Evolutionary conservation across 2,888 invertebrate species (phyloP), one percentile per base, ranked within the genome.

Genomic region (Lordiphosa fenestrarum): DNA sequence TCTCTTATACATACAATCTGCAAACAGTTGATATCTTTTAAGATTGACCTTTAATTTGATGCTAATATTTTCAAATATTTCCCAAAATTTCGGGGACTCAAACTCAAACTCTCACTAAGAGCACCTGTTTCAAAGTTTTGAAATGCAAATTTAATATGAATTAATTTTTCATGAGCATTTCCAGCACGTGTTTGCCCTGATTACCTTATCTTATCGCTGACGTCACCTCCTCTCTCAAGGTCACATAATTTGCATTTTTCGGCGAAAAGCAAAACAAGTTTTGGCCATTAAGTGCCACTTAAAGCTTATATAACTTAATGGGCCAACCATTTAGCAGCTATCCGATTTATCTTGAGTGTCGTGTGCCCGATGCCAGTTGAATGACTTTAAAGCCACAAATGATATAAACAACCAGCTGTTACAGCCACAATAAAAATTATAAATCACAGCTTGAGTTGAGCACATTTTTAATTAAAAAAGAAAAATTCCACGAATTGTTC

Each of bases 381-480:
- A 60, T 54, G 63, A 69, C 59, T 42, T 30, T 48, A 52, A 15
- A 36, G 54, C 42, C 6, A 30, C 25, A 51, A 19, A 15, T 10
- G 10, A 33, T n/a, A 10, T 33, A 47, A 42, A 53, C 21, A 53
- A 42, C 41, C 63, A 38, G 41, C 33, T 64, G 57, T 64, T 48
- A 57, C 65, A 64, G 60, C 60, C 71, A 59, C 48, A 57, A 78
- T 72, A 58, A 46, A 61, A 66, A 77, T 80, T 68, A 63, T 73
- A 82, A 70, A 72, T 72, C 72, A 46, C 76, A 74, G 70, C 68
- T 60, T 82, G 82, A 56, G 68, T 66, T 60, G 40, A 59, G 65
- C 54, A 50, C 46, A 63, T 64, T 61, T 78, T 73, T 78, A 82
- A 78, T 78, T 78, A 78, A 75, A 59, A 63, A 49, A 36, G 37